Evolutionary conservation across 2,797 vertebrate genomes (phyloP), one percentile per base, ranked within the genome.

Genomic region (Halcyon smyrnensis): DNA sequence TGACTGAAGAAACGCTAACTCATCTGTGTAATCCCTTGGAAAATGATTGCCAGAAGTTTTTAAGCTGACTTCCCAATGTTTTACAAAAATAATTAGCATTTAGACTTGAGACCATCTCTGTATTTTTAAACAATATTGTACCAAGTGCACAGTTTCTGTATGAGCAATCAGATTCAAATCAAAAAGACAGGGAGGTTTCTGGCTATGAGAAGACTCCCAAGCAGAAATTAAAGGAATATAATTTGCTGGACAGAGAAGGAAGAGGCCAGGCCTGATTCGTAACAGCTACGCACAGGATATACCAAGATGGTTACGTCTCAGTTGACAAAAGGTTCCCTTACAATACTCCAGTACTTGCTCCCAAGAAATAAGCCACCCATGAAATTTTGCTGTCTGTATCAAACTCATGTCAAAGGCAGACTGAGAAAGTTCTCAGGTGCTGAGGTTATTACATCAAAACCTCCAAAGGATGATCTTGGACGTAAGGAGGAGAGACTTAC

Each of bases 391-490:
- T 80, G 32, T 59, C 71, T 50, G 2, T 32, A 82, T 36, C 74
- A 86, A 88, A 88, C 13, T 6, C 18, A 1, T 27, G 68, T 17
- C 76, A 81, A 56, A 90, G 41, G 43, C 23, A n/a, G 86, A 60
- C 60, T 76, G 71, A 68, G 64, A 84, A 86, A 67, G 50, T 57
- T 89, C 78, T 68, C 73, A 39, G 76, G 53, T 75, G 41, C 86
- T 86, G 86, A 82, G 78, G 78, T 91, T 93, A 76, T 65, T 62
- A 60, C 93, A 74, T 34, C 85, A 87, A 95, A 92, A 96, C 78
- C 77, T 91, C 79, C 46, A 59, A 46, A 90, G 83, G 89, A 87
- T 69, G 43, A 93, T 28, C 57, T 84, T 43, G 30, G 56, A 77
- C 20, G 6, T 39, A 89, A 64, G 85, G 87, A 92, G 67, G 67